Base-by-base conservation (phyloP, 1,140 invertebrate species). In the Sitophilus oryzae region DNA sequence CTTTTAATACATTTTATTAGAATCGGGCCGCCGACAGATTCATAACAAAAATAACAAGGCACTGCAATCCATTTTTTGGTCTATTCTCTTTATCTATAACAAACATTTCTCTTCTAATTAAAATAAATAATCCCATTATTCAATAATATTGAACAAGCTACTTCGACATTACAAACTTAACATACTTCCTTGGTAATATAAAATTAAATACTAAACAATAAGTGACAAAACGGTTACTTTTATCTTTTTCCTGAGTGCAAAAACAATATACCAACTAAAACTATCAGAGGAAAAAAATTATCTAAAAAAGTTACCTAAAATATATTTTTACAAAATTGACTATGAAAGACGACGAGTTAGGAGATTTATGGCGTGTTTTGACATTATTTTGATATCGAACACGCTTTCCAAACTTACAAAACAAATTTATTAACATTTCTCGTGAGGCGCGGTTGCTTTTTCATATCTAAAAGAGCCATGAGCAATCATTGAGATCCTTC, bases 41-140 rank as follows among this genome's bases (percentile, higher is more conserved):
- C 44, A 47, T 54, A 54, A 54, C 52, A 56, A 56, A 48, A 56
- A 56, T 49, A 56, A 56, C 53, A 56, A 56, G 53, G 53, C 53
- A 56, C 53, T 56, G 53, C 41, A 21, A 37, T 49, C 45, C 46
- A 49, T 25, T 48, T 38, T 55, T 56, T 56, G 52, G 52, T 54
- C 52, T 54, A 54, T 40, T 48, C 45, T 23, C 38, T 22, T 54
- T 41, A 45, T 41, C 34, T 51, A 42, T 14, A 3, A 10, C 35
- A 45, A 46, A 16, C 10, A 14, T 53, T 30, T 51, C 16, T 25
- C 20, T 51, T 30, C 19, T 54, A 30, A 22, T 45, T 47, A 23
- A 41, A 54, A 40, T 40, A 46, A 54, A 54, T 30, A 54, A 45
- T 46, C 44, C 23, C 23, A 34, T 46, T 46, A 46, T 46, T 46